Evolutionary conservation across 2,888 invertebrate genomes (phyloP), one percentile per base, ranked within the genome.

Genomic region (Mesoligia furuncula): DNA sequence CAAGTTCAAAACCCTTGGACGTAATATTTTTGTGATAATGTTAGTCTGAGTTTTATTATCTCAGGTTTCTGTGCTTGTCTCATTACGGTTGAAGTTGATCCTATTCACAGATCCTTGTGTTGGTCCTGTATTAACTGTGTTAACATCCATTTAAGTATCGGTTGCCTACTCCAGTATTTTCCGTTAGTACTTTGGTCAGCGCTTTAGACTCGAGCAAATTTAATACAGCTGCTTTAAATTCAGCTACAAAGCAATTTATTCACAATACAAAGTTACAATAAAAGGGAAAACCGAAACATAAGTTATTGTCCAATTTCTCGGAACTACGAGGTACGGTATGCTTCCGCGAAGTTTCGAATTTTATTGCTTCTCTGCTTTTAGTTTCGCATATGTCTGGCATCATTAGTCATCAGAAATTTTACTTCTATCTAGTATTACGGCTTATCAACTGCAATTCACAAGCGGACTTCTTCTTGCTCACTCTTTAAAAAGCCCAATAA

Each of bases 221-320:
- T n/a, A 72, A 72, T 83, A 57, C 13, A 51, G 62, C 45, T 39
- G 13, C 54, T 83, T 73, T 69, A 75, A 75, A 83, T 73, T 79
- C 83, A 69, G 36, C 57, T 27, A 73, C 72, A 62, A 51, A 66
- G 75, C 68, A 11, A 54, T 77, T 72, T 68, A 24, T 64, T 39
- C 51, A 68, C 51, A 61, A 61, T 54, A 72, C 51, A 64, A 75
- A 64, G 67, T 70, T 15, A 45, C 54, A 61, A 45, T 61, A 70
- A 80, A 70, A 54, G n/a, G 15, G 54, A 31, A 59, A 31, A 36
- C 31, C 1, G 31, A 27, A 67, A 62, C 61, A 17, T 67, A 75
- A 71, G 54, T 75, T 67, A 62, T 20, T 57, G 61, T 48, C 31
- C 81, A 62, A 80, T 80, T 62, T 70, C 61, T 61, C 0, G 9